These are phyloP conservation scores for Centrocercus urophasianus DNA, from an alignment of 2,113 vertebrate genomes.

Conservation along the genomic window DNA sequence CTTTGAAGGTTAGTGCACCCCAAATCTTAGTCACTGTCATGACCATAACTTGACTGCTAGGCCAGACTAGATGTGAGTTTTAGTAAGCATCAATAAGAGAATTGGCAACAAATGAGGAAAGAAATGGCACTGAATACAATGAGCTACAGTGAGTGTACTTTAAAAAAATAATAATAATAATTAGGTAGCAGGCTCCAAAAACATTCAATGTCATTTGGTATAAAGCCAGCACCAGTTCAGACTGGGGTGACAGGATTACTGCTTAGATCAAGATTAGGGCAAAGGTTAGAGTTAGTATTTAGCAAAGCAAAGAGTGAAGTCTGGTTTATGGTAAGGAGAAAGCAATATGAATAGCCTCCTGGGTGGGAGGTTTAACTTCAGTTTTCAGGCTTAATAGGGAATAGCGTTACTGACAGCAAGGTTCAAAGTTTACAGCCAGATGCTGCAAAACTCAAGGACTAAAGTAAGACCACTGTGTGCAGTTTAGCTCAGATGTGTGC, in stretches of 20 bases:
- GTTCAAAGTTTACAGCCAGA: background rate
- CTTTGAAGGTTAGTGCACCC: background rate
- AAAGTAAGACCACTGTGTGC: background rate
- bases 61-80: background rate
- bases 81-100: background rate
- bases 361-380: background rate
- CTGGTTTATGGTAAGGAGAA: background rate
- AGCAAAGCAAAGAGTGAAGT: background rate
- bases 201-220: background rate
- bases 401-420: background rate
- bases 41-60: background rate
- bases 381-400: background rate
- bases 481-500: background rate
- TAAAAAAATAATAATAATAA: background rate
- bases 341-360: accelerated
- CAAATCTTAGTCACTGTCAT: background rate
- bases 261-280: background rate
- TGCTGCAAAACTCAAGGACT: background rate
- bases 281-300: background rate
- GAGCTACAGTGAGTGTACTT: background rate
- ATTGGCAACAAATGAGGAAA: background rate
- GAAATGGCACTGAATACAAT: background rate
- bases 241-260: background rate
- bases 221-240: background rate
- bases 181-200: background rate